phyloP scores from a whole-genome alignment of 2,113 vertebrate genomes.

The Hoplias malabaricus region DNA sequence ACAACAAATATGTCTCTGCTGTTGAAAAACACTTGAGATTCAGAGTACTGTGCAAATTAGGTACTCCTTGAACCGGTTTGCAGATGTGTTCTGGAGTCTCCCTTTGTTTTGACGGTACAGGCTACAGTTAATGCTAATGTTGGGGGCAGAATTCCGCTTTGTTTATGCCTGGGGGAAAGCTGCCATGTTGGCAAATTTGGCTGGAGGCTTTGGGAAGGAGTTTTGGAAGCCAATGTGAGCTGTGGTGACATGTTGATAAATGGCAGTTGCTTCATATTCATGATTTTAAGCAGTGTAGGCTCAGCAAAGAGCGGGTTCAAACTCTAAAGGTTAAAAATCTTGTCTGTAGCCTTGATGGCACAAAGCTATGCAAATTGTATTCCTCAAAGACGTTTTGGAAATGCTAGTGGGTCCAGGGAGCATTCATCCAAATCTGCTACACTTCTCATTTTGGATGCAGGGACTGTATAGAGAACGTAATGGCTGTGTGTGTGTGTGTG shows the following conservation, averaged over 20 bases:
- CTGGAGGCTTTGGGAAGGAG: not conserved
- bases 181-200: not conserved
- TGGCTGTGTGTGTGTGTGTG: conserved; percentile 16
- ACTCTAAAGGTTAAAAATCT: not conserved
- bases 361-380: not conserved
- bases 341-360: not conserved
- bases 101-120: not conserved
- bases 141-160: not conserved
- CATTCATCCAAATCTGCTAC: conserved; percentile 21
- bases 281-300: not conserved
- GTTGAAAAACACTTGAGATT: not conserved
- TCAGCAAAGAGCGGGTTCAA: not conserved
- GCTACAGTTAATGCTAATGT: not conserved
- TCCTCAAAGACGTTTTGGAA: not conserved
- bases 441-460: conserved; percentile 12
- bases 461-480: conserved; percentile 9
- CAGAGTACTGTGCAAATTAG: too few species aligned
- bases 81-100: not conserved
- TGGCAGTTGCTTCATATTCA: not conserved
- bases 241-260: not conserved
- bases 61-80: too few species aligned
- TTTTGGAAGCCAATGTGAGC: not conserved
- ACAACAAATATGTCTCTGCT: not conserved
- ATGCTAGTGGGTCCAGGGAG: not conserved
- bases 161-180: not conserved